phyloP scores from a whole-genome alignment of 2,888 invertebrate genomes.

The Dione vanillae region DNA sequence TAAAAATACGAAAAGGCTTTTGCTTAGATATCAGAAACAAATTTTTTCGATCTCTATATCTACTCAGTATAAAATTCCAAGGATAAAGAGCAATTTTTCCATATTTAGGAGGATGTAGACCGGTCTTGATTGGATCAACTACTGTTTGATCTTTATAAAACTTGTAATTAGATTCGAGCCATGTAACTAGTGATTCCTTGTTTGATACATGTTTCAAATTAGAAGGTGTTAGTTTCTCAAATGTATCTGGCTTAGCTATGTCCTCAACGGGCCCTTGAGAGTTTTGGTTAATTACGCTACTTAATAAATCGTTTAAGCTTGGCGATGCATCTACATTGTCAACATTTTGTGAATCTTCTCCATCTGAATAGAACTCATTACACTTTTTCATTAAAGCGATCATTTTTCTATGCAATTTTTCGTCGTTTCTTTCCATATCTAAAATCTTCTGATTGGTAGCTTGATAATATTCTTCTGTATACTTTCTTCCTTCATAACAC shows the following conservation, averaged over 20 bases:
- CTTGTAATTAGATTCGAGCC: conserved; percentile 72
- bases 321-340: conserved; percentile 23
- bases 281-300: conserved; percentile 29
- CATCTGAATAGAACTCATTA: conserved; percentile 20
- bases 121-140: conserved; percentile 56
- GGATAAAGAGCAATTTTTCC: conserved; percentile 66
- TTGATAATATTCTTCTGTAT: conserved; percentile 59
- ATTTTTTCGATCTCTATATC: conserved; percentile 70
- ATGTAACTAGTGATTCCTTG: conserved; percentile 61
- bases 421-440: conserved; percentile 70
- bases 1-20: conserved; percentile 68
- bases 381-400: conserved; percentile 37
- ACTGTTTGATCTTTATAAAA: conserved; percentile 60
- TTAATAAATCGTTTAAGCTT: conserved; percentile 34
- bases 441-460: conserved; percentile 63
- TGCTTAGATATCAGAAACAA: conserved; percentile 65
- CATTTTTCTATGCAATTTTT: conserved; percentile 60
- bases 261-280: neutral
- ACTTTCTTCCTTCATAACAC: conserved; percentile 63
- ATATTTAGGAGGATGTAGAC: conserved; percentile 61
- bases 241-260: neutral
- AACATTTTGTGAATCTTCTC: conserved; percentile 29
- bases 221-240: neutral
- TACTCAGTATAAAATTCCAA: conserved; percentile 70
- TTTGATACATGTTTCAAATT: conserved; percentile 45